Evolutionary conservation across 2,113 vertebrate species (phyloP).

Genomic region (Spea multiplicata): DNA sequence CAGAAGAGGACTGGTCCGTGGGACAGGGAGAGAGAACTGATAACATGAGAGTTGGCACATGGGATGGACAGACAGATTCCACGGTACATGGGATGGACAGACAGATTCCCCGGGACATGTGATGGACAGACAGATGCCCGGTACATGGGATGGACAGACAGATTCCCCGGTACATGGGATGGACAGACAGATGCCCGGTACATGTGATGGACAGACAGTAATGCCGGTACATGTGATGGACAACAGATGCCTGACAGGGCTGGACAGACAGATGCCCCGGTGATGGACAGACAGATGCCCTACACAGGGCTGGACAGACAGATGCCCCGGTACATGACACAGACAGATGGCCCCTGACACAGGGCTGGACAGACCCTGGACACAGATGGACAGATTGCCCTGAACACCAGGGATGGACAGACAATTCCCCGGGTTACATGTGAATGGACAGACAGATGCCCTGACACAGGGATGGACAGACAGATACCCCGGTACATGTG

Average conservation of each 20-base stretch:
- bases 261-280: not conserved
- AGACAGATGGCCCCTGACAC: slow-evolving; percentile 25
- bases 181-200: not conserved
- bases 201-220: not conserved
- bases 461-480: not conserved
- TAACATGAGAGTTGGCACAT: not conserved
- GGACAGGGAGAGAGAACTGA: too few relatives aligned
- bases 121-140: not conserved
- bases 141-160: not conserved
- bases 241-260: not conserved
- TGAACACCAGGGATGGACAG: not conserved
- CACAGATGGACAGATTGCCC: not conserved
- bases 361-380: not conserved
- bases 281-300: not conserved
- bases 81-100: not conserved
- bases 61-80: not conserved
- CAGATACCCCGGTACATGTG: not conserved
- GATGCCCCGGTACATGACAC: not conserved
- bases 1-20: too few relatives aligned
- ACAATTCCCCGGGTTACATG: not conserved
- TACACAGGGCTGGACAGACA: not conserved
- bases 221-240: not conserved
- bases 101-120: not conserved
- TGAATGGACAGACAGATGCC: not conserved
- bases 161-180: not conserved